Evolutionary conservation across 2,888 invertebrate genomes (phyloP), one percentile per base, ranked within the genome.

Genomic region (Crioceris asparagi): DNA sequence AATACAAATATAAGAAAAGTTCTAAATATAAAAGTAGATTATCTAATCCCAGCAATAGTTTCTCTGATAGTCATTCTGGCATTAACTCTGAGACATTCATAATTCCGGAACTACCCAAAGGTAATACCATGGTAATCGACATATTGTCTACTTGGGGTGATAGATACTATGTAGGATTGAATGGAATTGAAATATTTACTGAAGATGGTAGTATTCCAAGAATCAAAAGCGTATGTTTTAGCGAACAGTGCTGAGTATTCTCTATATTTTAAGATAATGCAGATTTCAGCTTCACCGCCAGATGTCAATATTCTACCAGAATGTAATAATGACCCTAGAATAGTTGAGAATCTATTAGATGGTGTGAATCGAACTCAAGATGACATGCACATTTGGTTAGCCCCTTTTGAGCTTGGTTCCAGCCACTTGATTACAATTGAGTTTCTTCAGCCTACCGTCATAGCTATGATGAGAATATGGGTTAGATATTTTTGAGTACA

Each of bases 111-210:
- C 64, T 84, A 47, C 86, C 85, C 1, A 64, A 63, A 43, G 86
- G 85, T n/a, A 65, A 69, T 50, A 61, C 71, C 36, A 55, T 86
- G 51, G 70, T 73, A 45, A 65, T 86, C 36, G 76, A 79, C 57
- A 81, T 86, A 46, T 64, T 72, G 38, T 72, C 71, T 12, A 83
- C 84, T 18, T 86, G 86, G 86, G 86, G 85, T 6, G 86, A 86
- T 57, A 74, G 75, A 48, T 76, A 82, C 61, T 77, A 81, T 50
- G 78, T 86, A 10, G 86, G 85, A 1, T 60, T 86, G 36, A 85
- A 83, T 55, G 85, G 84, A 2, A 71, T 86, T 35, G 84, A 86
- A 60, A 62, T 85, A 43, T 86, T 83, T 56, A 74, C 76, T 43
- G 63, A 66, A 11, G 65, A 67, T 33, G 85, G 84, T 7, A 66